These are phyloP conservation scores for Amphiura filiformis DNA, from an alignment of 35 echinoderm and acorn worm species.

Conservation along the genomic window DNA sequence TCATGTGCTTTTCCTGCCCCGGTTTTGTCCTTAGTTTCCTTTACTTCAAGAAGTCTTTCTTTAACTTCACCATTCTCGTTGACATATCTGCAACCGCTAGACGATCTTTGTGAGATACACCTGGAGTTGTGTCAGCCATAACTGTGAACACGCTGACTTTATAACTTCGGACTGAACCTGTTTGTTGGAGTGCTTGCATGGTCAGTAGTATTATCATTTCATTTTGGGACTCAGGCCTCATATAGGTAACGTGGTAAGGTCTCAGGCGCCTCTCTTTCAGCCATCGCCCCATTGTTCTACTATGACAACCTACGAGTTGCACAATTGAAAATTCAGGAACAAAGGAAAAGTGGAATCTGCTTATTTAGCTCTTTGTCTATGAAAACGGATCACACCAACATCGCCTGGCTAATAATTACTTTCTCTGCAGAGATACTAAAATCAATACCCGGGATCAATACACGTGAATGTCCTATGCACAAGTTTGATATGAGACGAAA, in stretches of 20 bases:
- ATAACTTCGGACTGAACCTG: neutral
- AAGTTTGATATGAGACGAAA: too few relatives aligned
- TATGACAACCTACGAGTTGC: neutral
- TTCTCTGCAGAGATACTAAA: too few relatives aligned
- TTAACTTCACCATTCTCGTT: conserved; percentile 4
- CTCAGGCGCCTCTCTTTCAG: neutral
- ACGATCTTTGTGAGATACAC: neutral
- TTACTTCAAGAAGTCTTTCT: conserved; percentile 4
- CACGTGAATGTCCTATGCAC: too few relatives aligned
- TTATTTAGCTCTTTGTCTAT: too few relatives aligned
- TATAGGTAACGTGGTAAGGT: neutral
- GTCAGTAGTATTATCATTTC: neutral
- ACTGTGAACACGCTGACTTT: neutral
- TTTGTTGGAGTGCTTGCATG: neutral
- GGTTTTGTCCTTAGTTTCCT: neutral
- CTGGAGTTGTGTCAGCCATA: conserved; percentile 21
- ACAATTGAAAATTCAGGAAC: too few relatives aligned
- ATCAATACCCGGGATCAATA: too few relatives aligned
- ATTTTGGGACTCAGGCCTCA: neutral
- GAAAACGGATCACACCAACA: too few relatives aligned
- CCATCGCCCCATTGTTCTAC: neutral
- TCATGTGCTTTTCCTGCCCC: neutral
- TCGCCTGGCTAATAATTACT: too few relatives aligned
- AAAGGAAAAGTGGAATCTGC: too few relatives aligned
- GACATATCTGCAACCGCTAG: neutral